Evolutionary conservation across 2,113 vertebrate genomes (phyloP), one percentile per base, ranked within the genome.

Genomic region (Tragelaphus imberbis): DNA sequence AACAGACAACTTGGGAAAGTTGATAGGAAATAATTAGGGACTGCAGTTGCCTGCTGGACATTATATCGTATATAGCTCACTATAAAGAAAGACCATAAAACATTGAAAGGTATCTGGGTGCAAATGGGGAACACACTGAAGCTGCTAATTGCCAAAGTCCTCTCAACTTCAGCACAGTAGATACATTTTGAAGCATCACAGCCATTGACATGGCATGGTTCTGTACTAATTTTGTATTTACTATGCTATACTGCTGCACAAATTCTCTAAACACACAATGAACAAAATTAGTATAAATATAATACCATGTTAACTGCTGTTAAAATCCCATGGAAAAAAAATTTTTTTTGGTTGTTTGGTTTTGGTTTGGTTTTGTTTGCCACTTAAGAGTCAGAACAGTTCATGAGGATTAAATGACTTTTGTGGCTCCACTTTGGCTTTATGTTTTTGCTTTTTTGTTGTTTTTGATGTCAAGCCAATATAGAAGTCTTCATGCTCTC

Each of bases 141-240:
- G 95, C 97, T 98, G 94, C 96, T 97, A 91, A 96, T 61, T 94
- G 97, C 81, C 80, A 91, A 98, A 98, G 96, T 98, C 86, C 84
- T 97, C 51, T 97, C 96, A 97, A 98, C 98, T 98, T 98, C 93
- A 97, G 97, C 97, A 84, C 1, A 16, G 40, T 27, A 14, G 99
- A 99, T 99, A 99, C 99, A 99, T 99, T 99, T 99, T 99, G 99
- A 99, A 99, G 99, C 99, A 99, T 99, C 99, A 98, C 97, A 99
- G 99, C 98, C 96, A 98, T 98, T 99, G 98, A 99, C 99, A 99
- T 99, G 99, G 99, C 95, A 98, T 97, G 97, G 98, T 98, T 99
- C 98, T 98, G 98, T 99, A 99, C 99, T 99, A 99, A 99, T 99
- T 99, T 99, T 98, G 99, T 98, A 98, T 98, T 97, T 99, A 98